Conservation (phyloP, 2,113 vertebrate genomes). For the Ibidorhyncha struthersii region DNA sequence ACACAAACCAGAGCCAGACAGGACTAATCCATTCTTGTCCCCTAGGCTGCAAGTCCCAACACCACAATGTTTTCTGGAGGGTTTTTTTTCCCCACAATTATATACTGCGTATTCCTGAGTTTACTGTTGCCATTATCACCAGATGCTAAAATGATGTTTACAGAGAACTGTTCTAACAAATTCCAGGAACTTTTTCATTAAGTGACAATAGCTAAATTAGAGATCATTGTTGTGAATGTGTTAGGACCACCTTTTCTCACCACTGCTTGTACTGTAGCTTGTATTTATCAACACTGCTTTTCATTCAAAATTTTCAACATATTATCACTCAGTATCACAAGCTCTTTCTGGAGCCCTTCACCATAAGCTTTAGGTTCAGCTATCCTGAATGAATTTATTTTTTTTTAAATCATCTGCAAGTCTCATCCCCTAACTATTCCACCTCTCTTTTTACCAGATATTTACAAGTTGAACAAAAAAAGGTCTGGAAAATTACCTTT, state of each 20-base stretch:
- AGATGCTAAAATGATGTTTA: not conserved
- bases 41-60: not conserved
- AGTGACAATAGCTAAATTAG: not conserved
- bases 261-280: not conserved
- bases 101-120: not conserved
- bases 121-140: not conserved
- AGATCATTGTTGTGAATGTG: not conserved
- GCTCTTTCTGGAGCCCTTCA: not conserved
- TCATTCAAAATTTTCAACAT: not conserved
- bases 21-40: not conserved
- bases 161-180: not conserved
- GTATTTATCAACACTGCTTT: not conserved
- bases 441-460: not conserved
- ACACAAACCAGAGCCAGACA: not conserved
- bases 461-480: not conserved
- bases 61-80: not conserved
- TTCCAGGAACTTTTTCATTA: not conserved
- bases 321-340: not conserved
- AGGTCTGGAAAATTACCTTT: not conserved
- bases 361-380: not conserved
- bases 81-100: not conserved
- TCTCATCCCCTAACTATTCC: not conserved
- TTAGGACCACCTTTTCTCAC: not conserved
- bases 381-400: fast-evolving
- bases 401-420: not conserved